phyloP scores from a whole-genome alignment of 92 coral and sea anemone genomes.

The Montipora capitata region DNA sequence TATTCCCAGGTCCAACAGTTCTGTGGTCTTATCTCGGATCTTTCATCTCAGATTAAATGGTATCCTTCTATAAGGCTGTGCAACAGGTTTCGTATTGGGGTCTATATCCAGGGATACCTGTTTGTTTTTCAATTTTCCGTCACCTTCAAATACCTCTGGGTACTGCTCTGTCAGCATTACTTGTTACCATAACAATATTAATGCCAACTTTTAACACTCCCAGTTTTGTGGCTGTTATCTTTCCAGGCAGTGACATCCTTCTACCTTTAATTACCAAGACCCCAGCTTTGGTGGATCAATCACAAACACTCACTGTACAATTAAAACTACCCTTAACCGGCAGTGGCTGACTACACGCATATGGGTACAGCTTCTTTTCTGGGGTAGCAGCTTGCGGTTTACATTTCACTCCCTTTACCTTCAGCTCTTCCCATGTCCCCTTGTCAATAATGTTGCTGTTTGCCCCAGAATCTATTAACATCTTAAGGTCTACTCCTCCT shows the following conservation, averaged over 20 bases:
- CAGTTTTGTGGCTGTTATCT: conserved; percentile 33
- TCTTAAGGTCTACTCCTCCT: too few relatives aligned
- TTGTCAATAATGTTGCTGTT: too few relatives aligned
- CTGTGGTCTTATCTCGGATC: conserved; percentile 32
- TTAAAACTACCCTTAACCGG: conserved; percentile 1
- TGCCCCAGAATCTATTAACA: too few relatives aligned
- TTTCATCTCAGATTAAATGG: conserved; percentile 45
- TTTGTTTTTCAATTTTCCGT: conserved; percentile 45
- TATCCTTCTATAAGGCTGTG: conserved; percentile 55
- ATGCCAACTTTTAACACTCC: conserved; percentile 42
- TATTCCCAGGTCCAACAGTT: conserved; percentile 55
- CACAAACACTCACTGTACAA: conserved; percentile 36
- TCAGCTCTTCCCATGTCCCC: too few relatives aligned
- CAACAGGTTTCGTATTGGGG: conserved; percentile 53
- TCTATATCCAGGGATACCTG: conserved; percentile 39
- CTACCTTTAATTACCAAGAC: conserved; percentile 25
- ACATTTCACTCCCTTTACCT: too few relatives aligned
- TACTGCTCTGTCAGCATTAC: conserved; percentile 32
- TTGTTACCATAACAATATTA: conserved; percentile 26
- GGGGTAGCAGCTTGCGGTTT: neutral
- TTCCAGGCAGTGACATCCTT: conserved; percentile 39
- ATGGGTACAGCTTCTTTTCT: conserved; percentile 8
- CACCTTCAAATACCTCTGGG: conserved; percentile 57
- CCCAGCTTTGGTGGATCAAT: conserved; percentile 30
- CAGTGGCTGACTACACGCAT: conserved; percentile 2